Conservation (phyloP, 2,113 vertebrate species). For the Calyptomena viridis region DNA sequence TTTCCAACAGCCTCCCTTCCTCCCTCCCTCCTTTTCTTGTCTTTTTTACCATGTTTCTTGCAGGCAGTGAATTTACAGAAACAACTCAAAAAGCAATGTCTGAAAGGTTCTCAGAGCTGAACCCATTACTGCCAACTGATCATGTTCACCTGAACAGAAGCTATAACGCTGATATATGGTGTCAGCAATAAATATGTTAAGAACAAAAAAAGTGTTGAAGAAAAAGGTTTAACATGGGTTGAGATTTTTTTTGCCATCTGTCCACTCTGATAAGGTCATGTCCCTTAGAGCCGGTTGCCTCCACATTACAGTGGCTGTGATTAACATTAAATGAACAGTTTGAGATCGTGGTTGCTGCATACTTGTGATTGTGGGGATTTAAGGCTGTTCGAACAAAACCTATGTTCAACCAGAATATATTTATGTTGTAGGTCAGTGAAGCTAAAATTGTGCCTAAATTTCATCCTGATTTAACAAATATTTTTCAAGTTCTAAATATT, state of each 20-base stretch:
- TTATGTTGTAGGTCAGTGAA: not conserved
- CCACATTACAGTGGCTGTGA: not conserved
- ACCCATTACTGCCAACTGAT: not conserved
- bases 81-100: not conserved
- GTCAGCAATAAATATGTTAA: conserved; percentile 56
- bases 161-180: conserved; percentile 42
- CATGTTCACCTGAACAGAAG: conserved; percentile 10
- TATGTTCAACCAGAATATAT: not conserved
- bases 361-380: not conserved
- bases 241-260: conserved; percentile 43
- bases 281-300: not conserved
- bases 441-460: not conserved
- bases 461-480: not conserved
- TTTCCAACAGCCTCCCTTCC: not conserved
- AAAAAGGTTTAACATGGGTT: conserved; percentile 6
- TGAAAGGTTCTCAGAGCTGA: not conserved
- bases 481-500: not conserved
- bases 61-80: not conserved
- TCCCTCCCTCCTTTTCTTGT: not conserved
- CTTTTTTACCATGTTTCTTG: not conserved
- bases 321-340: conserved; percentile 25
- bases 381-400: not conserved
- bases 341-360: not conserved
- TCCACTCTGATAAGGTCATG: conserved; percentile 51
- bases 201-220: conserved; percentile 38